Conservation (phyloP, 2,797 vertebrate genomes). For the Cirrhinus mrigala region DNA sequence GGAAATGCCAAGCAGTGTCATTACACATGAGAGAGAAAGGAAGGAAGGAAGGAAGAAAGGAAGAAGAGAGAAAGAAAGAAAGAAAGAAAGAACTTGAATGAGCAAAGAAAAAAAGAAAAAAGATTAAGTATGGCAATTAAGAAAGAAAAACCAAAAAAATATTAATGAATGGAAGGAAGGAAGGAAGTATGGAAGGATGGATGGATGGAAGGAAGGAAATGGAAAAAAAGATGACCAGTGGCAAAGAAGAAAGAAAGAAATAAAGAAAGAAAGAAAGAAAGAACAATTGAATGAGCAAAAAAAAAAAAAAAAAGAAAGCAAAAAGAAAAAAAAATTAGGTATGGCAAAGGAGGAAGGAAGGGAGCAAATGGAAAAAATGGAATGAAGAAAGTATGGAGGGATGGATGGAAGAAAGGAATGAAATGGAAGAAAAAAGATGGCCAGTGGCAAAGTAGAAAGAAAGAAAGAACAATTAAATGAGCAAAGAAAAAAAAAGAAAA, state of each 20-base stretch:
- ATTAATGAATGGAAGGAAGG: not conserved
- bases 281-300: not conserved
- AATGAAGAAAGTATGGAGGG: too few species aligned
- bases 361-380: too few species aligned
- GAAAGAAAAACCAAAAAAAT: not conserved
- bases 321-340: too few species aligned
- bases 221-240: not conserved
- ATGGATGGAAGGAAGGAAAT: not conserved
- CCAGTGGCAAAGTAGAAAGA: too few species aligned
- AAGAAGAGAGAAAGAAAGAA: too few species aligned
- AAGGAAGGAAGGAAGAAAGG: not conserved
- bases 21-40: constrained; percentile 53
- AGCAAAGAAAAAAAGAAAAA: not conserved
- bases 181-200: too few species aligned
- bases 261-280: not conserved
- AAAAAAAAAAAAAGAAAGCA: not conserved
- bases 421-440: not conserved
- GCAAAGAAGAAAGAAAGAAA: not conserved
- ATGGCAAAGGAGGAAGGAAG: too few species aligned
- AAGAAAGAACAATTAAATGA: too few species aligned
- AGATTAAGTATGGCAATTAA: too few species aligned
- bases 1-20: constrained; percentile 60
- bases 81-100: not conserved
- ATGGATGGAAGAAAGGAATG: not conserved
- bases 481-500: too few species aligned